Base-by-base conservation (phyloP, 2,797 vertebrate species). In the Balearica regulorum region DNA sequence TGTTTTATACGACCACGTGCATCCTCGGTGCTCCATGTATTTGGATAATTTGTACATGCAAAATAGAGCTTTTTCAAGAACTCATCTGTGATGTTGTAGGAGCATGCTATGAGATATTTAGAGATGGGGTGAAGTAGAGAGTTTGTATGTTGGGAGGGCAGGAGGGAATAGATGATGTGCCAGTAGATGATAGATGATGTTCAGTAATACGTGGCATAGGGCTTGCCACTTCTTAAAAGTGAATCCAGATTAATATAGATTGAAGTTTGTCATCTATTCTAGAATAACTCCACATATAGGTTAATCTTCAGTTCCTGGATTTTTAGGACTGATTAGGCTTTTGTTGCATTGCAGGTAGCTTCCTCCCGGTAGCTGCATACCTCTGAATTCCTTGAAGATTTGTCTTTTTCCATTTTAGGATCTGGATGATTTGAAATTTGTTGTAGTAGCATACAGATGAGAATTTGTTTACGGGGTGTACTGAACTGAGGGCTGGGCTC, bases 161-260 rank as follows among this genome's bases (percentile, higher is more conserved):
- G 19, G 16, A 17, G 7, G 19, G 5, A 53, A 29, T 39, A 75
- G 29, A 10, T 49, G 16, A 49, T 71, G 29, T 7, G 3, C 61
- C 26, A n/a, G 10, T 37, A 57, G 11, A 25, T 20, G 24, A 20
- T n/a, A 33, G 31, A n/a, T 75, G 62, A 31, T 62, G 33, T 48
- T 84, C 35, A 72, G 0, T 48, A 43, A 19, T 62, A 41, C 0
- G 0, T 55, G 46, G 25, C 19, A 19, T 43, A 55, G 26, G 17
- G 26, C 43, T 86, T 66, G 28, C 19, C 25, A 79, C n/a, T 60
- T 29, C 64, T 64, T 70, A 26, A n/a, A 82, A 57, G 16, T 58
- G 5, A 65, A 66, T 73, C 89, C n/a, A 84, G 25, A 19, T 84
- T 60, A 69, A 22, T 79, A 18, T 29, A 60, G 31, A 60, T 21